Evolutionary conservation across 1,140 invertebrate genomes (phyloP).

Genomic region (Acyrthosiphon pisum): DNA sequence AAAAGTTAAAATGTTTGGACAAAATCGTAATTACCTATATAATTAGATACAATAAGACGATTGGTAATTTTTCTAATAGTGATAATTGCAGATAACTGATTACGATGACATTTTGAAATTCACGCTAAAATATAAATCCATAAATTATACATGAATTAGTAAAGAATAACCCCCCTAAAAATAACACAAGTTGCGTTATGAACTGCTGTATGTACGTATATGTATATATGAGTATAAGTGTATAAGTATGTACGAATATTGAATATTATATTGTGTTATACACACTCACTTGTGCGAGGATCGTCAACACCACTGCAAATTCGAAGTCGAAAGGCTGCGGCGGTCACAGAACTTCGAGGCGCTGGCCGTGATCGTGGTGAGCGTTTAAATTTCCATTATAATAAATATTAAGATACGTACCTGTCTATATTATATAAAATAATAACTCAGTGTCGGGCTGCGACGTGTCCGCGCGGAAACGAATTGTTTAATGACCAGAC

Average conservation of each 20-base stretch:
- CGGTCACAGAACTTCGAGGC: background rate
- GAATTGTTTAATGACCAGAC: background rate
- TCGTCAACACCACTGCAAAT: background rate
- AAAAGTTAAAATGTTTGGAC: background rate
- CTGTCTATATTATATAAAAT: background rate
- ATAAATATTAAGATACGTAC: background rate
- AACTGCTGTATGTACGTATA: background rate
- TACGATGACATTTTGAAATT: background rate
- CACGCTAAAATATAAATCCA: background rate
- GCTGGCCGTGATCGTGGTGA: background rate
- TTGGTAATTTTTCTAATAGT: background rate
- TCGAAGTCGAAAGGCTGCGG: background rate
- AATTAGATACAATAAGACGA: background rate
- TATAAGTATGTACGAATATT: too few relatives aligned
- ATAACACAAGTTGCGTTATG: background rate
- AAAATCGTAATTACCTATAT: background rate
- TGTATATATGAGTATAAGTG: too few relatives aligned
- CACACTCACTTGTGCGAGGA: background rate
- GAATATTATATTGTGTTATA: background rate
- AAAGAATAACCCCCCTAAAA: too few relatives aligned
- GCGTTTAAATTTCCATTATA: background rate
- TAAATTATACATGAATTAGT: background rate
- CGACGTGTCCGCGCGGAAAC: background rate
- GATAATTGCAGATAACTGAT: background rate
- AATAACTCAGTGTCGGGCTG: background rate